A percentile compares a stretch with the other conserved stretches of the same genome.
Conservation (phyloP, 2,888 invertebrate genomes). For the Trypoxylon attenuatum region DNA sequence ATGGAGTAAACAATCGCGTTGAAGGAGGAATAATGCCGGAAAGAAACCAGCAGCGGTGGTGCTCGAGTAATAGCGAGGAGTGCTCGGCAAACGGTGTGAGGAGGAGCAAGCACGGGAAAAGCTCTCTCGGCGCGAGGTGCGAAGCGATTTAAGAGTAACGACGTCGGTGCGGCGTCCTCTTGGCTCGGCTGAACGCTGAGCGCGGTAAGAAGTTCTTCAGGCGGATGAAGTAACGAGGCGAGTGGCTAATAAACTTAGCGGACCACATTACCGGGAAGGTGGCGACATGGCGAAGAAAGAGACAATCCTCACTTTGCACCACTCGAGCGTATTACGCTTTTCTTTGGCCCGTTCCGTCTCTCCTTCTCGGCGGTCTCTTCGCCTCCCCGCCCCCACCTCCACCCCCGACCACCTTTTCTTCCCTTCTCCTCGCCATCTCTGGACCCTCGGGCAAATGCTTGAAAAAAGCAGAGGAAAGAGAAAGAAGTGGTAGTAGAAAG, state of each 20-base stretch:
- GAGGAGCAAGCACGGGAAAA: too few species aligned
- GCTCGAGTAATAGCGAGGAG: too few species aligned
- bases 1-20: too few species aligned
- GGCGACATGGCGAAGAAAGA: constrained; percentile 37
- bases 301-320: constrained; percentile 45
- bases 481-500: constrained; percentile 46
- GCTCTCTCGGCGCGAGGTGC: too few species aligned
- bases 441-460: constrained; percentile 27
- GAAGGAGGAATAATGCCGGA: too few species aligned
- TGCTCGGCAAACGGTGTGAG: too few species aligned
- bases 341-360: constrained; percentile 28
- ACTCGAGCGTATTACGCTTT: constrained; percentile 52
- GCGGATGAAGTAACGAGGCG: constrained; percentile 11
- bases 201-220: constrained; percentile 26
- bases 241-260: constrained; percentile 47
- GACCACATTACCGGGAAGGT: constrained; percentile 20
- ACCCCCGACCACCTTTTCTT: too few species aligned
- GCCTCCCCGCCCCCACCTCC: too few species aligned
- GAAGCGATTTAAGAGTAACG: constrained; percentile 23
- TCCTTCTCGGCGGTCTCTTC: background rate
- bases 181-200: background rate
- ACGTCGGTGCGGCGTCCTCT: too few species aligned
- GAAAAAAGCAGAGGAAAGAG: background rate
- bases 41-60: too few species aligned
- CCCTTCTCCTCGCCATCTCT: constrained; percentile 16